Evolutionary conservation across 1,140 invertebrate species (phyloP).

Genomic region (Lepidurus arcticus): DNA sequence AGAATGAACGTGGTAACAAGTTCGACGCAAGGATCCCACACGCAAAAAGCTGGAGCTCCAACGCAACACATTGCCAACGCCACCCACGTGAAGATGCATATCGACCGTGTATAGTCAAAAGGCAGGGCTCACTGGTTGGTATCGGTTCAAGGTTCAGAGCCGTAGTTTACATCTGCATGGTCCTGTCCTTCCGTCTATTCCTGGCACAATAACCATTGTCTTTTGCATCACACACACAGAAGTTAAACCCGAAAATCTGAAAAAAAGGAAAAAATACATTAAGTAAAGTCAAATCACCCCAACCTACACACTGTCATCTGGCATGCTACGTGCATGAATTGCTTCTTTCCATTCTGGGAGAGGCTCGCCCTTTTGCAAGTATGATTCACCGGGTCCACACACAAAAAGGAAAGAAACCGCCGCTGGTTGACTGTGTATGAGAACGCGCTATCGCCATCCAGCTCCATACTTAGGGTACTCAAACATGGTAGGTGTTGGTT

Average conservation of each 20-base stretch:
- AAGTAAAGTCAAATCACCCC: neutral
- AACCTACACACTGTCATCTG: conserved; percentile 2
- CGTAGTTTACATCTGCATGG: neutral
- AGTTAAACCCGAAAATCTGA: no score
- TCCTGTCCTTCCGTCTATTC: neutral
- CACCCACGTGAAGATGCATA: neutral
- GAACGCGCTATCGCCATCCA: neutral
- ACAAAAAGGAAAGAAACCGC: neutral
- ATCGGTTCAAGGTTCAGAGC: neutral
- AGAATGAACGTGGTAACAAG: neutral
- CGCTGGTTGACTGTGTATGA: neutral
- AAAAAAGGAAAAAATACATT: neutral
- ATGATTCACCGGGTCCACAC: neutral
- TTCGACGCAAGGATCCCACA: neutral
- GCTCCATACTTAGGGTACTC: neutral
- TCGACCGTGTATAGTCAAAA: conserved; percentile 14
- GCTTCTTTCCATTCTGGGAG: conserved; percentile 15
- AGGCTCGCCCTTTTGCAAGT: conserved; percentile 3
- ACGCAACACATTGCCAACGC: neutral
- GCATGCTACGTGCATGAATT: conserved; percentile 1
- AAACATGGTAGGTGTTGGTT: neutral
- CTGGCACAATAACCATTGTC: neutral
- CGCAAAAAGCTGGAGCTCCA: neutral
- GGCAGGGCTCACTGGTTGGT: neutral
- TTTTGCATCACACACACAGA: neutral